Base-by-base conservation (phyloP, 2,797 vertebrate genomes). In the Fringilla coelebs region DNA sequence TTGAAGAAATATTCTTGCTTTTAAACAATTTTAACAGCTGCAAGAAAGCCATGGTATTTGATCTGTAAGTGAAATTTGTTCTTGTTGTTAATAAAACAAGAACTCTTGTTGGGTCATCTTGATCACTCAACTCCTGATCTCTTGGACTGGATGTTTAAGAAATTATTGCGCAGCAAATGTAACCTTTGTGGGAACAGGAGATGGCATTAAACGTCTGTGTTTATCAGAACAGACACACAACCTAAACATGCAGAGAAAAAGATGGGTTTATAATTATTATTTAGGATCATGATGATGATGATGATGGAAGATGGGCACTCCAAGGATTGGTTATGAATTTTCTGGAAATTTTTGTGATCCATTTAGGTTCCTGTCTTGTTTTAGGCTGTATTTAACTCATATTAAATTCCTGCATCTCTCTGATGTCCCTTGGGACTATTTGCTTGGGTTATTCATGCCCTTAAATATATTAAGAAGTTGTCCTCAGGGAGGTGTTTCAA, bases 21-120 rank as follows among this genome's bases (percentile, higher is more conserved):
- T 92, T 75, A 85, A 94, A 75, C 32, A 75, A 66, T 73, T 94
- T 78, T 86, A 87, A 73, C 55, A 81, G 55, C 66, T 85, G 62
- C 62, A 67, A 75, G 65, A 72, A 96, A 95, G 77, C 60, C 80
- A 52, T 24, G 36, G 54, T 88, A 68, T 92, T 94, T 91, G 90
- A 71, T 96, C 61, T 87, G 78, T 74, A 83, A 90, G 28, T 91
- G 90, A 80, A 96, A 95, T 94, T 68, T 89, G 16, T 88, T 94
- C 89, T 94, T 20, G 0, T 92, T 25, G 0, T 80, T 94, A 92
- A 92, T 94, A 95, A 95, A 96, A 94, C 77, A 54, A 25, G 55
- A 57, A 34, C 10, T 25, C n/a, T 57, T 57, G 22, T 34, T 57
- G n/a, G 22, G 21, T 25, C 10, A 57, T 11, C 22, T 34, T 34